Percentiles rank a stretch among this genome's conserved stretches.
phyloP scores from a whole-genome alignment of 2,113 vertebrate species.

The Capreolus pygargus region DNA sequence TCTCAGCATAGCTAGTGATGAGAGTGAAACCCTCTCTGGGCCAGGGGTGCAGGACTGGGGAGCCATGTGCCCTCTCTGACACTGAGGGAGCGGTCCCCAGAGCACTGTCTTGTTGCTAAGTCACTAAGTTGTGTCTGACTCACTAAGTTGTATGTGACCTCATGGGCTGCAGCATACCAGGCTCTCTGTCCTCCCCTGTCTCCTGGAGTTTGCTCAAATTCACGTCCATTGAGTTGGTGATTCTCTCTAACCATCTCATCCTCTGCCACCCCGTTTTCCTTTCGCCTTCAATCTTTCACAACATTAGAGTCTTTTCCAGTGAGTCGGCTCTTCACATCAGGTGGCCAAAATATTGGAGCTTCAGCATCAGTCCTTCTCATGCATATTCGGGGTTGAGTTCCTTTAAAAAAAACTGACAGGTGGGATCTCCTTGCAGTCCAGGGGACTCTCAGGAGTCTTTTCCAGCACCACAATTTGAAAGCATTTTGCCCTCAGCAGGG shows the following conservation, averaged over 20 bases:
- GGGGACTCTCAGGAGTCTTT: not conserved
- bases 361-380: not conserved
- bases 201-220: not conserved
- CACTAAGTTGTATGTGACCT: not conserved
- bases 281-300: not conserved
- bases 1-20: not conserved
- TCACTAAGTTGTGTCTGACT: not conserved
- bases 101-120: not conserved
- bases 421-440: not conserved
- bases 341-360: not conserved
- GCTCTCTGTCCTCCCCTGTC: not conserved
- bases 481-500: not conserved
- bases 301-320: not conserved
- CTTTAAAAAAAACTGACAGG: not conserved
- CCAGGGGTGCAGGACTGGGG: not conserved
- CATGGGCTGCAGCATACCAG: not conserved
- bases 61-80: accelerated
- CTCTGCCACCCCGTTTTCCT: not conserved
- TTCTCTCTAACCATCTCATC: not conserved
- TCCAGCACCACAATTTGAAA: not conserved
- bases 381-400: not conserved
- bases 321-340: not conserved
- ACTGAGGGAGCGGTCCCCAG: not conserved
- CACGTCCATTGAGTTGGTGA: not conserved
- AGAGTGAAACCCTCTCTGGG: not conserved